A percentile compares a stretch with the other conserved stretches of the same genome.
phyloP scores from a whole-genome alignment of 2,797 vertebrate species.

The Tangara arthus region DNA sequence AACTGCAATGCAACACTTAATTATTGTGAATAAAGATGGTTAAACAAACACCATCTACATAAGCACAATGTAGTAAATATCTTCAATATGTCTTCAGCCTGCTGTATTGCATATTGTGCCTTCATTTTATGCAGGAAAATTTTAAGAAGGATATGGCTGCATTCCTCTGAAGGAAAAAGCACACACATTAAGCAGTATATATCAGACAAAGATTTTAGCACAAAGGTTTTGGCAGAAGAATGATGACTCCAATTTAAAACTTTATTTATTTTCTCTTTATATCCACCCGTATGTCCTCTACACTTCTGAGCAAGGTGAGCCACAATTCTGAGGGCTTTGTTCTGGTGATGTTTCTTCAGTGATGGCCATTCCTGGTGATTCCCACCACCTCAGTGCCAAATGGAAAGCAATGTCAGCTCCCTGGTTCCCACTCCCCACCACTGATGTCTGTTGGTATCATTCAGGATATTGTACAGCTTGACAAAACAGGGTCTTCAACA shows the following conservation, averaged over 20 bases:
- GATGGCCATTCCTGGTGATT: neutral
- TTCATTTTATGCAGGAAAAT: neutral
- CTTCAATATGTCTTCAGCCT: neutral
- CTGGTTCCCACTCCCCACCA: neutral
- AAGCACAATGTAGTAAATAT: neutral
- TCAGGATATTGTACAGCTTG: neutral
- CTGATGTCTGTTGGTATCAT: neutral
- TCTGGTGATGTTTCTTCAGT: neutral
- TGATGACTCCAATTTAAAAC: neutral
- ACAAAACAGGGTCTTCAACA: neutral
- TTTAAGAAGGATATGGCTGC: neutral
- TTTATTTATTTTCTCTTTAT: neutral
- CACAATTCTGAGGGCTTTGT: neutral
- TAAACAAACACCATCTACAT: neutral
- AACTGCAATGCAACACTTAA: neutral
- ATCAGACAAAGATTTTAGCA: neutral
- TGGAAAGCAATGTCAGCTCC: neutral
- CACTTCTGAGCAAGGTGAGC: neutral
- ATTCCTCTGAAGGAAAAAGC: neutral
- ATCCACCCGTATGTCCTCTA: neutral
- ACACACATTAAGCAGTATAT: neutral
- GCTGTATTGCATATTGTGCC: neutral
- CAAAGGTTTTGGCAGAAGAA: neutral
- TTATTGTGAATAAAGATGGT: neutral
- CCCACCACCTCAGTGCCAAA: neutral